Evolutionary conservation across 1,140 invertebrate species (phyloP), one percentile per base, ranked within the genome.

Genomic region (Caenorhabditis latens): DNA sequence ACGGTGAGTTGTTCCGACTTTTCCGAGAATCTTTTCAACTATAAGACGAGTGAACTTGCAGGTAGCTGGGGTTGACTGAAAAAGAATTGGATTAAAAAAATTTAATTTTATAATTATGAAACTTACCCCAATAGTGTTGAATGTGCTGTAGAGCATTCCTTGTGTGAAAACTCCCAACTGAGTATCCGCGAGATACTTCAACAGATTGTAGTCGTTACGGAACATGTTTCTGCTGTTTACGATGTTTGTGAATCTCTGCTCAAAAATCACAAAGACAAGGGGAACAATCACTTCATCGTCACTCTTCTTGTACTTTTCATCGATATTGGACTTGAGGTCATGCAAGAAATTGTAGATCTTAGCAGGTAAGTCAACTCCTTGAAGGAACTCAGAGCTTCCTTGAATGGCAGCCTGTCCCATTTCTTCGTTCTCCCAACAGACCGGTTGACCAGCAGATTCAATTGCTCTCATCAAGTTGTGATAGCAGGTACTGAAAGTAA

Each of bases 1-100:
- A 40, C 53, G 65, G 21, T 71, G 85, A 24, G 67, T 75, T 48
- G 58, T 57, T 55, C 85, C 85, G 14, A 86, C 43, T 50, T 86
- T 86, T 9, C 67, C 85, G 24, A 86, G 71, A 11, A 86, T 32
- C 32, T 86, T 86, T 8, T 71, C 21, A 1, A 65, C 85, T 6
- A 86, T 16, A 0, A 71, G 19, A 3, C 48, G 67, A 5, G 85
- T 65, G 7, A 65, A 24, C 11, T 24, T 40, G 67, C 48, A 48
- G 0, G 19, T 9, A 0, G 19, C 11, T 14, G 67, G 63, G 32
- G 8, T n/a, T n/a, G n/a, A n/a, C n/a, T n/a, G n/a, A n/a, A n/a
- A n/a, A n/a, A n/a, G n/a, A n/a, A n/a, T n/a, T n/a, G n/a, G n/a
- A n/a, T n/a, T n/a, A n/a, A n/a, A n/a, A n/a, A n/a, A n/a, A n/a